Conservation (phyloP, 2,888 invertebrate genomes). For the Platynereis dumerilii region DNA sequence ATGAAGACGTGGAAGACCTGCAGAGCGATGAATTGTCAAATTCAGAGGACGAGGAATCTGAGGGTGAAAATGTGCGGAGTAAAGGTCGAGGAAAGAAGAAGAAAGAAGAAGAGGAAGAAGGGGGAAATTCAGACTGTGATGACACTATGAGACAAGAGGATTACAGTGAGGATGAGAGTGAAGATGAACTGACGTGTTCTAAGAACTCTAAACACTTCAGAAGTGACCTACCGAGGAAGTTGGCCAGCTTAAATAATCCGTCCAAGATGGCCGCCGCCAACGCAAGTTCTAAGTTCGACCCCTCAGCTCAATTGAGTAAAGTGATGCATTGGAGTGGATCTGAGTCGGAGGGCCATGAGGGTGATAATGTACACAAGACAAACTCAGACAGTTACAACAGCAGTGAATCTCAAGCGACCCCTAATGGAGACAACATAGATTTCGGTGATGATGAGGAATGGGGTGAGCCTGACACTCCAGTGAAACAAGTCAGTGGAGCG, state of each 20-base stretch:
- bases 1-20: background rate
- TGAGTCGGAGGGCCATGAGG: background rate
- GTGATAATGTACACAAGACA: background rate
- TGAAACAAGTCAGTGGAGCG: no score
- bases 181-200: background rate
- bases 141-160: background rate
- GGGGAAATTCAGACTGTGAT: background rate
- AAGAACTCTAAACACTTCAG: background rate
- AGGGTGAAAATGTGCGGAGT: background rate
- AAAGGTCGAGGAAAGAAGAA: no score
- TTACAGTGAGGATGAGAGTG: slow-evolving; percentile 10
- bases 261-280: no score
- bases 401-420: background rate
- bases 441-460: slow-evolving; percentile 33
- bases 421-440: slow-evolving; percentile 3
- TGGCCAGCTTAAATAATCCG: no score
- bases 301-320: background rate
- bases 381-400: no score
- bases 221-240: background rate
- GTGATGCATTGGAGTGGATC: slow-evolving; percentile 17
- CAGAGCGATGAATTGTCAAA: background rate
- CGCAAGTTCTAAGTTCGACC: no score
- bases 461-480: slow-evolving; percentile 21
- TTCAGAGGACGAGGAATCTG: background rate
- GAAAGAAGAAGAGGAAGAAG: background rate